Percentiles rank a stretch among this genome's conserved stretches.
Evolutionary conservation across 2,113 vertebrate species (phyloP).

Genomic region (Onychostruthus taczanowskii): DNA sequence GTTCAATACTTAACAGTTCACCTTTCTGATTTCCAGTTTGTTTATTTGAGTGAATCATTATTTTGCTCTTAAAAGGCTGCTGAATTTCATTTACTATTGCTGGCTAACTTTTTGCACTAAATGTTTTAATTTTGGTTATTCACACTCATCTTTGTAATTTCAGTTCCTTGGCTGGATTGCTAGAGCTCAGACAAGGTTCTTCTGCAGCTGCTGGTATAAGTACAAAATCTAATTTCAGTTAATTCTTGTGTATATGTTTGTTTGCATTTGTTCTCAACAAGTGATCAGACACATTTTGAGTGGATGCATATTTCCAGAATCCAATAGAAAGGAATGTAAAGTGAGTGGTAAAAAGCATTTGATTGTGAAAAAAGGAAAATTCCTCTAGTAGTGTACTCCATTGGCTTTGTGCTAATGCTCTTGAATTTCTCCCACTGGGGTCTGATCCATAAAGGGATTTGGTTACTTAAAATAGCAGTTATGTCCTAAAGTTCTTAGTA

Average conservation of each 20-base stretch:
- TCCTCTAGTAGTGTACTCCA: not conserved
- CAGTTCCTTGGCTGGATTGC: not conserved
- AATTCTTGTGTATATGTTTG: not conserved
- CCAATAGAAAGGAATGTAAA: not conserved
- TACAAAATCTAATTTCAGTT: not conserved
- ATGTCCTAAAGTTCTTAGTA: not conserved
- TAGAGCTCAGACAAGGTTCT: not conserved
- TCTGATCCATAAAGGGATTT: not conserved
- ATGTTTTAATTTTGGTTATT: slow-evolving; percentile 5
- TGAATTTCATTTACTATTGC: not conserved
- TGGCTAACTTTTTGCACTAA: not conserved
- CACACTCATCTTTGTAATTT: slow-evolving; percentile 8
- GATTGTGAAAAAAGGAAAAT: not conserved
- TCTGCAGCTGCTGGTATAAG: not conserved
- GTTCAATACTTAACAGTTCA: not conserved
- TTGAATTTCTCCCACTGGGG: not conserved
- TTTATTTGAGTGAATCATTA: not conserved
- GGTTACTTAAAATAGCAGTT: not conserved
- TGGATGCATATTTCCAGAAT: not conserved
- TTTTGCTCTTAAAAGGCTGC: not conserved
- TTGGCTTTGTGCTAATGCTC: not conserved
- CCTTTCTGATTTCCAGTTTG: not conserved
- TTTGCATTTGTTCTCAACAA: not conserved
- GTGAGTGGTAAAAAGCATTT: not conserved
- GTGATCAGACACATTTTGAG: not conserved